A percentile compares a stretch with the other conserved stretches of the same genome.
Evolutionary conservation across 2,113 vertebrate species (phyloP).

Genomic region (Canis aureus): DNA sequence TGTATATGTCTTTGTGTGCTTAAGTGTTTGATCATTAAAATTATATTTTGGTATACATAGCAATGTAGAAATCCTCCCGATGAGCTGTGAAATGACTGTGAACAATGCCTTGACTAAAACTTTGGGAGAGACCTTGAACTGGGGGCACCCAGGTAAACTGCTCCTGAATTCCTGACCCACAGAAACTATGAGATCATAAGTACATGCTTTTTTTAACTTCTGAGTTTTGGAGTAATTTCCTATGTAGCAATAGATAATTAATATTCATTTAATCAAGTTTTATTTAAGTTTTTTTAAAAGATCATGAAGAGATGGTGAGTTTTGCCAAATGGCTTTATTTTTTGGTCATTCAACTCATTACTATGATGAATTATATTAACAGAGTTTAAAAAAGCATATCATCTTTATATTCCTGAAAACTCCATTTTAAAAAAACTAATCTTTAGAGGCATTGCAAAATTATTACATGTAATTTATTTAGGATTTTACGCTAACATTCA

Average conservation of each 20-base stretch:
- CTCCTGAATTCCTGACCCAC: background rate
- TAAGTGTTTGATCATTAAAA: background rate
- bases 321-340: background rate
- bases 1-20: background rate
- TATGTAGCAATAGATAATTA: background rate
- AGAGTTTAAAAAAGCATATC: background rate
- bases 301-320: background rate
- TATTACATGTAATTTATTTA: constrained; percentile 3
- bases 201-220: background rate
- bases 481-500: background rate
- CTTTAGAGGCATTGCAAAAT: background rate
- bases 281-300: background rate
- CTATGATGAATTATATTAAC: background rate
- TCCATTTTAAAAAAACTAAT: background rate
- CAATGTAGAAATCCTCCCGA: background rate
- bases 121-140: background rate
- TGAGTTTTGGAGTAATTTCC: background rate
- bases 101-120: background rate
- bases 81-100: background rate
- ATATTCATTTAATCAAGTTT: background rate
- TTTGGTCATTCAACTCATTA: background rate
- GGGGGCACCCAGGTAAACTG: background rate
- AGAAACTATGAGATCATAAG: background rate
- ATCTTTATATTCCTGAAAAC: background rate
- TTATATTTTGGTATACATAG: background rate